Conservation (phyloP, 2,888 invertebrate genomes). For the Lagria hirta region DNA sequence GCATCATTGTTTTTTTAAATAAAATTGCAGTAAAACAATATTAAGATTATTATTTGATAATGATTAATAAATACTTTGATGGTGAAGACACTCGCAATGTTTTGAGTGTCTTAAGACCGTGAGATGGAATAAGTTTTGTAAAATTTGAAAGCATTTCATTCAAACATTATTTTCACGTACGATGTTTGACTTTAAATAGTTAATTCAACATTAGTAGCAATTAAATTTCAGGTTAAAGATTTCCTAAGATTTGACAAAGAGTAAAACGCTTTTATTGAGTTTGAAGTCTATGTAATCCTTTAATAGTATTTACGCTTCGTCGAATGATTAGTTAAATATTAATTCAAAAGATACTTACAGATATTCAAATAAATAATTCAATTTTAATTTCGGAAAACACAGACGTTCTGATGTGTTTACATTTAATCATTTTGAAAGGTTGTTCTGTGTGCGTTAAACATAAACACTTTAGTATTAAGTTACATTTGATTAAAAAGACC, state of each 20-base stretch:
- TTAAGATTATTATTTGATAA: no score
- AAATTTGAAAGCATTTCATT: no score
- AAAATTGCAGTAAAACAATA: no score
- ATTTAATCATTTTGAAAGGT: constrained; percentile 55
- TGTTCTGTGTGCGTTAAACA: constrained; percentile 47
- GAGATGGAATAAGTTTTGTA: no score
- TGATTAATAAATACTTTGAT: no score
- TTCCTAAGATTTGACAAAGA: constrained; percentile 6
- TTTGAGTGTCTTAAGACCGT: no score
- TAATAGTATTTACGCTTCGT: constrained; percentile 31
- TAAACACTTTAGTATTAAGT: constrained; percentile 52
- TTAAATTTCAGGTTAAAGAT: neutral
- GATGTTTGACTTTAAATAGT: no score
- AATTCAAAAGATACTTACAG: constrained; percentile 41
- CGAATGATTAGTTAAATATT: constrained; percentile 34
- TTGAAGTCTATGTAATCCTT: constrained; percentile 29
- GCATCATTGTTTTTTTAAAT: no score
- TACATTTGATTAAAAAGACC: constrained; percentile 54
- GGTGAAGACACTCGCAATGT: no score
- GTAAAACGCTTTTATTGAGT: constrained; percentile 11
- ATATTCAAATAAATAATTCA: constrained; percentile 51
- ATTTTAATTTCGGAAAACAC: constrained; percentile 51
- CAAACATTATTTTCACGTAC: no score
- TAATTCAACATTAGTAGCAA: neutral
- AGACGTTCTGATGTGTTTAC: constrained; percentile 49